Conservation (phyloP, 2,113 vertebrate genomes). For the Regulus satrapa region DNA sequence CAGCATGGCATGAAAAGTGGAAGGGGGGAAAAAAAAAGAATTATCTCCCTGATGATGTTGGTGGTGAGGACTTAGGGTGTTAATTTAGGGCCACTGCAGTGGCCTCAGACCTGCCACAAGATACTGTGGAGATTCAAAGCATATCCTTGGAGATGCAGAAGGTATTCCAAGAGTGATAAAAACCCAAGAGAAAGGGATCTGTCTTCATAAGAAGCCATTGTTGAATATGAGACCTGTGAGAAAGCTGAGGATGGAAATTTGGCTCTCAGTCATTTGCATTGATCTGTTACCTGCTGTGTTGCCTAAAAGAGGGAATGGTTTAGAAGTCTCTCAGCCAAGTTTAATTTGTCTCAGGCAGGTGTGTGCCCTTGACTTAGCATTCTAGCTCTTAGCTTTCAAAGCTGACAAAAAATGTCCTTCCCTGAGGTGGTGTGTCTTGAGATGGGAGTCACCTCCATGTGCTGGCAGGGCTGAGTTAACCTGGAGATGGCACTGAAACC, state of each 20-base stretch:
- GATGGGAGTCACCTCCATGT: background rate
- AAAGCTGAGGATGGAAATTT: background rate
- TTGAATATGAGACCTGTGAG: background rate
- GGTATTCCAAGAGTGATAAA: background rate
- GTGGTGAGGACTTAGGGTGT: background rate
- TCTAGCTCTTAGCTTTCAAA: background rate
- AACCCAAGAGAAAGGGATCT: background rate
- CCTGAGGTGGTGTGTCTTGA: background rate
- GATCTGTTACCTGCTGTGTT: background rate
- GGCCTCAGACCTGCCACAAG: background rate
- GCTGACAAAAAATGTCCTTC: background rate
- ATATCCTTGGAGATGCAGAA: background rate
- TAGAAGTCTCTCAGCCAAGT: background rate
- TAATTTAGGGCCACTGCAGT: too few relatives aligned
- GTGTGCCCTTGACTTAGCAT: background rate
- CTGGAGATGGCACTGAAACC: background rate
- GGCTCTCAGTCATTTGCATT: background rate
- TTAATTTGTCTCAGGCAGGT: background rate
- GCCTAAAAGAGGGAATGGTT: background rate
- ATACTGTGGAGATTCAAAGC: background rate
- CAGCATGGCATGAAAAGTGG: background rate
- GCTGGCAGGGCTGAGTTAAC: background rate
- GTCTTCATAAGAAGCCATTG: background rate
- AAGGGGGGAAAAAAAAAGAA: background rate
- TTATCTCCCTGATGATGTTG: background rate